phyloP scores from a whole-genome alignment of 2,888 invertebrate genomes.

The Torymus aiolomorphi region DNA sequence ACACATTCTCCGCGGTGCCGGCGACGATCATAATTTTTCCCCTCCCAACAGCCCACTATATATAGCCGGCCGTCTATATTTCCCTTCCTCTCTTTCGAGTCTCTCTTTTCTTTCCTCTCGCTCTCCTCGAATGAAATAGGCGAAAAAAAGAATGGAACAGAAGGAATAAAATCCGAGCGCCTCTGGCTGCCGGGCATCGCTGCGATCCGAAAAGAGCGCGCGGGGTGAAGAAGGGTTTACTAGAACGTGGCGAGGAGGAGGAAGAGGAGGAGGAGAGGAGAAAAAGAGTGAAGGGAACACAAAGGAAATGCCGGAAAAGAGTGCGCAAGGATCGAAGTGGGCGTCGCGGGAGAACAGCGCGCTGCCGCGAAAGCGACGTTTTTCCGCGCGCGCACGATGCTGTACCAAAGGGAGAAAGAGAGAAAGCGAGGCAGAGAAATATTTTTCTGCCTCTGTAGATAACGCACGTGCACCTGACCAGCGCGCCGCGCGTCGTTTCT shows the following conservation, averaged over 20 bases:
- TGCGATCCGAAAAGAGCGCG: conserved; percentile 58
- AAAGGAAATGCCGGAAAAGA: conserved; percentile 56
- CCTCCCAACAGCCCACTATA: conserved; percentile 11
- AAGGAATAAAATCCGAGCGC: conserved; percentile 43
- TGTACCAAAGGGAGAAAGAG: conserved; percentile 1
- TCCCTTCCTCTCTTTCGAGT: neutral
- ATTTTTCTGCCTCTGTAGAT: conserved; percentile 67
- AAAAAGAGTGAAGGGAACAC: conserved; percentile 56
- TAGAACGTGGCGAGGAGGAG: conserved; percentile 59
- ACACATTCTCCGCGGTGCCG: conserved; percentile 67
- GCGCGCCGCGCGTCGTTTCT: conserved; percentile 47
- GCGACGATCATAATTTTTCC: conserved; percentile 66
- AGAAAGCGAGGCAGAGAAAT: conserved; percentile 70
- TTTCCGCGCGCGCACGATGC: conserved; percentile 12
- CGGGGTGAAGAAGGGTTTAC: conserved; percentile 53
- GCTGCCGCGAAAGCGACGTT: conserved; percentile 56
- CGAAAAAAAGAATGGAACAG: conserved; percentile 54
- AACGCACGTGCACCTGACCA: conserved; percentile 63
- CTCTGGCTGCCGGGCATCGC: conserved; percentile 34
- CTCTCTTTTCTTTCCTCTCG: conserved; percentile 21
- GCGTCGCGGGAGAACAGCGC: conserved; percentile 38
- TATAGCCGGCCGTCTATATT: conserved; percentile 27
- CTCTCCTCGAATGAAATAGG: conserved; percentile 44
- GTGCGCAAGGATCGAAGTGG: conserved; percentile 53
- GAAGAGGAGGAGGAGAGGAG: conserved; percentile 28